Evolutionary conservation across 2,888 invertebrate species (phyloP), one percentile per base, ranked within the genome.

Genomic region (Sarcophaga rosellei): DNA sequence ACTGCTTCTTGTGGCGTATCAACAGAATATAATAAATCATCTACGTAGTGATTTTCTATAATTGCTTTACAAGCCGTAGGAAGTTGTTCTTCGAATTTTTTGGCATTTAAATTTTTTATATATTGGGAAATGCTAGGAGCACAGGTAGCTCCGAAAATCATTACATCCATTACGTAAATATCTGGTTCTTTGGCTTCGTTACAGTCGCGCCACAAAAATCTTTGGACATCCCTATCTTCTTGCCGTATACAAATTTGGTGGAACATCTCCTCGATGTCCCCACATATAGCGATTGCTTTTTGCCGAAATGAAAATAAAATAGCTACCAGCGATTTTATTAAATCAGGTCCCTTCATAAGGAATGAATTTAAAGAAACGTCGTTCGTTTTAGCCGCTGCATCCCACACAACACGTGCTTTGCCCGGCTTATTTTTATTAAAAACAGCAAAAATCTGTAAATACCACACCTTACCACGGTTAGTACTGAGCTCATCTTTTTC

Each of bases 301-400:
- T 69, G 69, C 6, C 82, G 53, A 47, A 72, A 70, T 23, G 17
- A 17, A 23, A 70, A 59, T 23, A 70, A 35, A n/a, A 70, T 25
- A 15, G 35, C 15, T n/a, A 77, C 45, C 25, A 82, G 61, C n/a
- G 68, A 74, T 69, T 59, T 21, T 3, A 85, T 44, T 5, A 81
- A 25, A 44, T 85, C 81, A 15, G 69, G 77, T 5, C 85, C 81
- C n/a, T 81, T 85, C 12, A 81, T 61, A 17, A 85, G 35, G 23
- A 77, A 68, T 20, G 68, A 69, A 62, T 85, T 85, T 1, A 85
- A 47, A 15, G 68, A 81, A 11, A 76, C 21, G 8, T 62, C 84
- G 20, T 72, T 35, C 10, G 35, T 10, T 10, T 8, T 35, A 35
- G 35, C 35, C 10, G 10, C 35, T 35, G 35, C 8, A 35, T 35